Base-by-base conservation (phyloP, 1,140 invertebrate species). In the Campoletis sonorensis region DNA sequence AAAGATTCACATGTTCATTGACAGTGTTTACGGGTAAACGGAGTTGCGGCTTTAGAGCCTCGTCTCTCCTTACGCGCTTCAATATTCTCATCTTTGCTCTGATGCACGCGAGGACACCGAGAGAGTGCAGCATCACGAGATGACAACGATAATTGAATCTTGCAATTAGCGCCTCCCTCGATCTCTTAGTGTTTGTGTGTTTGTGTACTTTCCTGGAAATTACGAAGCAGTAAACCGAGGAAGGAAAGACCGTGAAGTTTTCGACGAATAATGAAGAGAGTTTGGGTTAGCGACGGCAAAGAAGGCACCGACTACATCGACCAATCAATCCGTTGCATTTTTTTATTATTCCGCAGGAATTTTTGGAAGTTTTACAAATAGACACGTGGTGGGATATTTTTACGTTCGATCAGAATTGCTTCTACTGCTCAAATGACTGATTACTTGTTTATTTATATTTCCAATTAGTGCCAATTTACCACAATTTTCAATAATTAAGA, bases 131-230 rank as follows among this genome's bases (percentile, higher is more conserved):
- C 51, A 27, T 21, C 26, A 80, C 21, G 68, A 70, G 79, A 45
- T 30, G 49, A 67, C 51, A 71, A 79, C 72, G 30, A 70, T 70
- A 70, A 70, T 70, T 70, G 67, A 70, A 70, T 70, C 67, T 70
- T 33, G 67, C 30, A 70, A 70, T 70, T 70, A 70, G 15, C 67
- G 67, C 67, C 67, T 70, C 67, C 11, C 67, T 4, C 15, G 8
- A 30, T 11, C 2, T 16, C 67, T 10, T 30, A 11, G 61, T 33
- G 10, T 54, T 10, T 13, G 0, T 70, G 67, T 21, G 10, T 30
- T 16, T 70, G 16, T 70, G 84, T 81, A 85, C 87, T 82, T 83
- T 84, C 80, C 45, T 37, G 61, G 80, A 75, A 85, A 87, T 85
- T 82, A 79, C 79, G 71, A 78, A 10, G 61, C 15, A 13, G 21